Conservation (phyloP, 2,797 vertebrate genomes). For the Sus cebifrons region DNA sequence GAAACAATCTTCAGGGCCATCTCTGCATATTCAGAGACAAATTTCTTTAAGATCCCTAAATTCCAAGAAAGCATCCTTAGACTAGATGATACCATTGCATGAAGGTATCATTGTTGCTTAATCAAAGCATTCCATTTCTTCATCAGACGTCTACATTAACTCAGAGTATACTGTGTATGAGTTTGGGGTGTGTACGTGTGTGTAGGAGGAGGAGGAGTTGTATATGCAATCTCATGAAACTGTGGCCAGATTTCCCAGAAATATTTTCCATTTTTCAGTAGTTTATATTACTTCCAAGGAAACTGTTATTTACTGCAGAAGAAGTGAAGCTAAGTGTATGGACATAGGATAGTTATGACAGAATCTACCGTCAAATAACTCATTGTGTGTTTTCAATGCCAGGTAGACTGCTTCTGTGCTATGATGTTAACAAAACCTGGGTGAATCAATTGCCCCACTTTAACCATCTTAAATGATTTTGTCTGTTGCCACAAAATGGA, state of each 20-base stretch:
- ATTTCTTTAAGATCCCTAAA: not conserved
- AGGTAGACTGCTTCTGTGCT: not conserved
- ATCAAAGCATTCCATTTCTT: not conserved
- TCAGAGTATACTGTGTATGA: not conserved
- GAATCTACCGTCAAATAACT: not conserved
- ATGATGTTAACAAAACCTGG: not conserved
- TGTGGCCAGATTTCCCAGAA: not conserved
- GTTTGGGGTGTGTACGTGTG: not conserved
- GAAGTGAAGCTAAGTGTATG: not conserved
- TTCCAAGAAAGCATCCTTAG: not conserved
- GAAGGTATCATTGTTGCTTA: not conserved
- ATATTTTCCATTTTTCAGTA: not conserved
- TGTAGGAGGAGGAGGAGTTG: too few relatives aligned
- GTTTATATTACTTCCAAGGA: not conserved
- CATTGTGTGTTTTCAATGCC: not conserved
- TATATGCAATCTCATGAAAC: not conserved
- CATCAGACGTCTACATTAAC: not conserved
- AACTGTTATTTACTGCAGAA: not conserved
- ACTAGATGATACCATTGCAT: not conserved
- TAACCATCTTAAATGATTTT: not conserved
- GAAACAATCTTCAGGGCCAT: not conserved
- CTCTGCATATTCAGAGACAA: not conserved
- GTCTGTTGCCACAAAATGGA: slow-evolving; percentile 30
- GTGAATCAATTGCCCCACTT: not conserved
- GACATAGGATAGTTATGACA: not conserved